Base-by-base conservation (phyloP, 2,797 vertebrate species). In the Mormyrus hasselquistii region DNA sequence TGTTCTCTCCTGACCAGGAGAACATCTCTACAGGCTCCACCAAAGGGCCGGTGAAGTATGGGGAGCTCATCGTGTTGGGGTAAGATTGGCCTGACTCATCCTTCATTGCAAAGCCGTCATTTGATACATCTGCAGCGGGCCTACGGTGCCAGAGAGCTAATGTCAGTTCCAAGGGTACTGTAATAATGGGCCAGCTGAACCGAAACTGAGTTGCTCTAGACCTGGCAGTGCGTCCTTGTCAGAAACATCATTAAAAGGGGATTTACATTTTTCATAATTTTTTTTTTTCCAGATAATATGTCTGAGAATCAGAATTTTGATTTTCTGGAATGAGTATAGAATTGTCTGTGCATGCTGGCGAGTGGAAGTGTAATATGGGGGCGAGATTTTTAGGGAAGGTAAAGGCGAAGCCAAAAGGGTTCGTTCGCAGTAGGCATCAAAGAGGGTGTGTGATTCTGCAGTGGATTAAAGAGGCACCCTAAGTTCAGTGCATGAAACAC, bases 51-150 rank as follows among this genome's bases (percentile, higher is more conserved):
- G 95, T 97, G 90, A 97, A 97, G 91, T 98, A 99, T 93, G 98
- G 98, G 94, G 98, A 99, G 96, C 96, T 99, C 93, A 97, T 99
- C 87, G 95, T 99, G 82, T 94, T 99, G 90, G 98, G 98, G 98
- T 99, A 95, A 96, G 97, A 90, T 34, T 10, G 88, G 79, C 87
- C 10, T 9, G 41, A 57, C 1, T 44, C n/a, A 8, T 34, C 38
- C 25, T 29, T 34, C 65, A 34, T 79, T 16, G 6, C 16, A 14
- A 41, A 38, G 73, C 73, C 44, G 38, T 79, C 73, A 79, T 79
- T 44, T 79, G 1, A 41, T 41, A 19, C 69, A 16, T 41, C 69
- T 19, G 69, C 14, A 34, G 34, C 69, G 0, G 34, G 69, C 12
- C 3, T 34, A 5, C 5, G 38, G 73, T 44, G 38, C n/a, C 19